Conservation (phyloP, 2,888 invertebrate genomes). For the Aspidiotus rigidus region DNA sequence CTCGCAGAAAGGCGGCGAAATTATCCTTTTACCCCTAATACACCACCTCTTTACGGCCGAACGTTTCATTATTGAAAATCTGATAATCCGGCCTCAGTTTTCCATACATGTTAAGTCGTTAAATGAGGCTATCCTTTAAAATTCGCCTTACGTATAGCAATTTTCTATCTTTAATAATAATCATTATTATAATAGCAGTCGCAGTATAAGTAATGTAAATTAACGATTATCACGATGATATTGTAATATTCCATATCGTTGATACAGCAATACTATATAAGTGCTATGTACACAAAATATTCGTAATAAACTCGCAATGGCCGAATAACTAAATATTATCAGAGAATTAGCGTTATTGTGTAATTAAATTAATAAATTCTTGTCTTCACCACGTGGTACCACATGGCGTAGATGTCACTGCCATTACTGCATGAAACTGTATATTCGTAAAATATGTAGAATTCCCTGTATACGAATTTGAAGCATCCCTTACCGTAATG, state of each 20-base stretch:
- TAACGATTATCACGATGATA: constrained; percentile 27
- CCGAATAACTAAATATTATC: constrained; percentile 32
- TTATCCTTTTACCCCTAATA: neutral
- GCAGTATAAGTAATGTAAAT: constrained; percentile 15
- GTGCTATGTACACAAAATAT: no score
- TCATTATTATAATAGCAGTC: constrained; percentile 25
- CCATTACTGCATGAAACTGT: neutral
- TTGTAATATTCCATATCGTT: constrained; percentile 12
- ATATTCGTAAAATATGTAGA: constrained; percentile 13
- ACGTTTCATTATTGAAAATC: constrained; percentile 18
- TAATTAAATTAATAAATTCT: constrained; percentile 32
- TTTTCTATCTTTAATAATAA: constrained; percentile 17
- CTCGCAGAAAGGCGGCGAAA: neutral
- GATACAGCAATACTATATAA: constrained; percentile 28
- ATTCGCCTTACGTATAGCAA: constrained; percentile 33
- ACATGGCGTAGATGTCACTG: constrained; percentile 7
- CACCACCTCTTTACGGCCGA: neutral
- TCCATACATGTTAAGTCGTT: constrained; percentile 25
- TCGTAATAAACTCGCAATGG: constrained; percentile 29
- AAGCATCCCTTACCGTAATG: no score
- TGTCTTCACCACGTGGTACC: constrained; percentile 30
- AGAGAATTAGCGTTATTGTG: constrained; percentile 31
- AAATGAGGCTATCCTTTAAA: constrained; percentile 27
- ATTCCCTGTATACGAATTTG: constrained; percentile 5
- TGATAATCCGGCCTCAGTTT: constrained; percentile 16